Evolutionary conservation across 92 coral and sea anemone genomes (phyloP), one percentile per base, ranked within the genome.

Genomic region (Actinostola sp.): DNA sequence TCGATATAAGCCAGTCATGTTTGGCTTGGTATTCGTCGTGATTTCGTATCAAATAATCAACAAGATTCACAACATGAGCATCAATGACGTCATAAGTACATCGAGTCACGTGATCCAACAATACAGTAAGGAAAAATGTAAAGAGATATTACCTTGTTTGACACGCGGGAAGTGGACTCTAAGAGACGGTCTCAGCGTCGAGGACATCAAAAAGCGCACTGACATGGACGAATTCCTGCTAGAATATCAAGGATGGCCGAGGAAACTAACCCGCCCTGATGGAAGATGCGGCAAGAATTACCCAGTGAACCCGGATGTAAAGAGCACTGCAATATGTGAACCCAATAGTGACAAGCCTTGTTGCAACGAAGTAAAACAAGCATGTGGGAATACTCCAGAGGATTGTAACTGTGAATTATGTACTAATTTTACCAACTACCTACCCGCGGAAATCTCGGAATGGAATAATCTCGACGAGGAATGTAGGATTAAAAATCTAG

Each of bases 241-340:
- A 11, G 86, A 74, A 29, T 83, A 80, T 63, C 85, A 61, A 67
- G 84, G 73, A 11, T 88, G 77, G 66, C 89, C 93, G 7, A 57
- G 69, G 8, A 72, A 19, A 24, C 63, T 88, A 36, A 57, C 58
- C 24, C 66, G 89, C 36, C 21, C 53, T 21, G 93, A 88, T 46
- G 70, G 60, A n/a, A 82, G 79, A 31, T 88, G 92, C 41, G 92
- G 92, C 19, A 45, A 63, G 26, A 28, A 23, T 2, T 49, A 57
- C 42, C 66, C 42, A 30, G 59, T 69, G 4, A 67, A 72, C 26
- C 23, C 53, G 10, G 19, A 50, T 2, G 33, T 75, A 0, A 25
- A 71, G 34, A 26, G 71, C 5, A 38, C 73, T 0, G 32, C 89
- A 1, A 54, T 88, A 8, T 88, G 93, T 60, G 93, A 88, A 35